A percentile compares a stretch with the other conserved stretches of the same genome.
These are phyloP conservation scores for Caradrina clavipalpis DNA, from an alignment of 2,888 invertebrate species.

Conservation along the genomic window DNA sequence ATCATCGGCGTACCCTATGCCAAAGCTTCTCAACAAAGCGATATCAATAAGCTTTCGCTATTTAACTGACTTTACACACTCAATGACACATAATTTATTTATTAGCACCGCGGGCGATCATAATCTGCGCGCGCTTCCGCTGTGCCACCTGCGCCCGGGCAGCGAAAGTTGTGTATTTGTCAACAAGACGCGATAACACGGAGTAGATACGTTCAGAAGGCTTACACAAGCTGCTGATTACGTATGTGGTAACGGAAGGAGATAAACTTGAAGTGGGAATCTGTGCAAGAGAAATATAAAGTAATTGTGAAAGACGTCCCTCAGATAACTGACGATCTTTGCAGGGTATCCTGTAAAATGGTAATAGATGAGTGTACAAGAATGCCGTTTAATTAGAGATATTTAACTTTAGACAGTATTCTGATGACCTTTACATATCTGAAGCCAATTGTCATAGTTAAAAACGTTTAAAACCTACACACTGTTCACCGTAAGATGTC, in stretches of 20 bases:
- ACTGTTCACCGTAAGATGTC: too few species aligned
- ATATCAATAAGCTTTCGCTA: constrained; percentile 52
- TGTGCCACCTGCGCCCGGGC: constrained; percentile 77
- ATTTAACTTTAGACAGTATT: too few species aligned
- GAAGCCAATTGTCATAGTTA: too few species aligned
- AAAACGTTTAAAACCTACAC: too few species aligned
- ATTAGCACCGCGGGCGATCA: constrained; percentile 71
- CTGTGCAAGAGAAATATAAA: background rate
- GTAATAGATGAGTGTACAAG: too few species aligned
- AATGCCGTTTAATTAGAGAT: too few species aligned
- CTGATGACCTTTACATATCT: too few species aligned
- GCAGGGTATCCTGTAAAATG: too few species aligned
- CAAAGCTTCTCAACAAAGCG: constrained; percentile 34
- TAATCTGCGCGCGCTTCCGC: constrained; percentile 69
- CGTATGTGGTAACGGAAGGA: background rate
- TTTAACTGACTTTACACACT: constrained; percentile 58
- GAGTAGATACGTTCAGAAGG: constrained; percentile 37
- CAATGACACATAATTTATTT: constrained; percentile 72
- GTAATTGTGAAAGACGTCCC: background rate
- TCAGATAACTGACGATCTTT: background rate
- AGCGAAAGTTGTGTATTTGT: constrained; percentile 86
- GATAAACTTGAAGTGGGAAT: background rate
- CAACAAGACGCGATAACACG: constrained; percentile 71
- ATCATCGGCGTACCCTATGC: background rate
- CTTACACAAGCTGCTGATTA: constrained; percentile 6